phyloP scores from a whole-genome alignment of 2,888 invertebrate genomes.

The Orchestes rusci region DNA sequence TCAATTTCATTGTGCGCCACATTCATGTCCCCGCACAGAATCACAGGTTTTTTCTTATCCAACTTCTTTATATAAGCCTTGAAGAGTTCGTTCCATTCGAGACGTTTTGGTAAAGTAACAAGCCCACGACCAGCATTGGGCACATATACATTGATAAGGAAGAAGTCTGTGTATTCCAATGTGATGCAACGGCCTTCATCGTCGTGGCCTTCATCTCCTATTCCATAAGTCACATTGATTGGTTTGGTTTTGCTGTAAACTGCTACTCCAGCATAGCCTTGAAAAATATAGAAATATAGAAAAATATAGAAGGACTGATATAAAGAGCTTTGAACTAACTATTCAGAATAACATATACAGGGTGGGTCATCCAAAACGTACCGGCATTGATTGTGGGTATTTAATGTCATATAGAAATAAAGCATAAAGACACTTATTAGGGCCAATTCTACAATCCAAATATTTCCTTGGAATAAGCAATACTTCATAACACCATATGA shows the following conservation, averaged over 20 bases:
- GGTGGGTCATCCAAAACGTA: too few species aligned
- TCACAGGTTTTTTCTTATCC: conserved; percentile 85
- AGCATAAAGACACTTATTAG: too few species aligned
- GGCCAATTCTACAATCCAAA: too few species aligned
- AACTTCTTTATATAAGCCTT: conserved; percentile 68
- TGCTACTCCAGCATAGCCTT: conserved; percentile 81
- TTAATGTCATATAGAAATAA: too few species aligned
- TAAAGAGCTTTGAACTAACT: too few species aligned
- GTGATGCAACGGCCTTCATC: conserved; percentile 80
- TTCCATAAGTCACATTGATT: conserved; percentile 72
- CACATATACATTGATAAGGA: conserved; percentile 83
- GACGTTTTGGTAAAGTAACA: conserved; percentile 77
- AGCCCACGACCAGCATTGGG: conserved; percentile 90
- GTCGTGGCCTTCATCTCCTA: conserved; percentile 66
- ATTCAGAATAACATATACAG: too few species aligned
- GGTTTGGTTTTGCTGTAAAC: conserved; percentile 80
- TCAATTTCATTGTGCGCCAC: conserved; percentile 95
- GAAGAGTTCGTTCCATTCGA: conserved; percentile 86
- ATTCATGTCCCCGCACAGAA: conserved; percentile 95
- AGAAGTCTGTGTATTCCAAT: conserved; percentile 89
- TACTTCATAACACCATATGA: too few species aligned
- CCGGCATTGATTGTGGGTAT: too few species aligned
- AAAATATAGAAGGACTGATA: background rate
- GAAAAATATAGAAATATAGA: background rate
- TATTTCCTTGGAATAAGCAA: too few species aligned